Conservation (phyloP, 2,113 vertebrate genomes). For the Cebus imitator region DNA sequence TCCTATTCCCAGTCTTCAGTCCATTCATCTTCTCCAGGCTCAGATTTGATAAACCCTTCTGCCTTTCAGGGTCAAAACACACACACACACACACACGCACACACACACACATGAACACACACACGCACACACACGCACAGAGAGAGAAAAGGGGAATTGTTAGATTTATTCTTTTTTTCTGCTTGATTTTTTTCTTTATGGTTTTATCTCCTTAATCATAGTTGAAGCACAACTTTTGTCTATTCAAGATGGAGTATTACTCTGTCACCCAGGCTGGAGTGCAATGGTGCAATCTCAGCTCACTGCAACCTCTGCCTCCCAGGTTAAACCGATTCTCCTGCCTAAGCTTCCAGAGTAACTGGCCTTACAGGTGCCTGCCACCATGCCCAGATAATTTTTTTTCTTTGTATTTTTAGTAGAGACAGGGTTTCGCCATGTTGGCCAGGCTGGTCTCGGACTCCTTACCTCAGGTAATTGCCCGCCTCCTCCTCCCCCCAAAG, state of each 20-base stretch:
- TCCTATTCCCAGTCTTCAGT: not conserved
- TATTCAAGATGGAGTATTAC: not conserved
- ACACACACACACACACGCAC: not conserved
- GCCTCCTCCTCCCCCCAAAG: no score
- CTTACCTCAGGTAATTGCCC: no score
- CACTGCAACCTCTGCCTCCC: no score
- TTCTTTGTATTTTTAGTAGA: no score
- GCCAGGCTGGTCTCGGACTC: no score
- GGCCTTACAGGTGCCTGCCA: no score
- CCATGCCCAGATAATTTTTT: no score
- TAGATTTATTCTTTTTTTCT: not conserved
- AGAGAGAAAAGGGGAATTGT: not conserved
- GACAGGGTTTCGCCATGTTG: no score
- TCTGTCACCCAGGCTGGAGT: no score
- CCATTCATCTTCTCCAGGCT: not conserved
- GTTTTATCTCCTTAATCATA: not conserved
- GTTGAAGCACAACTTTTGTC: not conserved
- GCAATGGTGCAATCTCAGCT: no score
- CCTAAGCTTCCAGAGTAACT: no score
- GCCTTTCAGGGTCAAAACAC: not conserved
- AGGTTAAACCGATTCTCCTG: no score
- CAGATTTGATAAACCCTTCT: not conserved
- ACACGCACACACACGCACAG: not conserved
- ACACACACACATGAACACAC: not conserved
- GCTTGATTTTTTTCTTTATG: not conserved